These are phyloP conservation scores for Riparia riparia DNA, from an alignment of 2,113 vertebrate genomes.

Conservation along the genomic window DNA sequence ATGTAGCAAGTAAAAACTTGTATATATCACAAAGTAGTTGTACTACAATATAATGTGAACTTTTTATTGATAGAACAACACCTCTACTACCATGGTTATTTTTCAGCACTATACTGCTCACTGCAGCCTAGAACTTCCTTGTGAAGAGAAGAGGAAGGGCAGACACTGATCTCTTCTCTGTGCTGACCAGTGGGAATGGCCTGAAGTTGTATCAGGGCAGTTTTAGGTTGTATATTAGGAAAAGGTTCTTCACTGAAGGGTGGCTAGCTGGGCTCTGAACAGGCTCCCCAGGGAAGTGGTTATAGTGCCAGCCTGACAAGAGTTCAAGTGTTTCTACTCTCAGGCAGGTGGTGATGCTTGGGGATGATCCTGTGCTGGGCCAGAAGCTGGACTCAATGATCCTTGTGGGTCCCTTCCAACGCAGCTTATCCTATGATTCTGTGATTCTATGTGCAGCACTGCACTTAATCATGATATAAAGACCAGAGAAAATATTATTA, in stretches of 20 bases:
- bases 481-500: neutral
- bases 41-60: neutral
- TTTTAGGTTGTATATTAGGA: neutral
- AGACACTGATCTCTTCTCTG: neutral
- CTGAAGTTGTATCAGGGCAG: neutral
- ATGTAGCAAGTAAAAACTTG: neutral
- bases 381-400: rapidly evolving
- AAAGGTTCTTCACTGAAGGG: neutral
- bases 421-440: neutral
- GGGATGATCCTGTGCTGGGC: neutral
- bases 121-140: neutral
- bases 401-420: neutral
- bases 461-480: neutral
- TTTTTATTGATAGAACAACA: neutral
- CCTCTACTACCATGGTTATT: neutral
- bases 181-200: neutral
- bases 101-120: neutral
- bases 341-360: neutral
- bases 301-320: neutral
- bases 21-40: neutral
- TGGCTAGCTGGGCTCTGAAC: neutral
- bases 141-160: neutral
- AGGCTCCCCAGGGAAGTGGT: neutral
- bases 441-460: neutral
- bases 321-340: neutral